Percentiles rank a stretch among this genome's conserved stretches.
phyloP scores from a whole-genome alignment of 2,888 invertebrate species.

The Ophion ellenae region DNA sequence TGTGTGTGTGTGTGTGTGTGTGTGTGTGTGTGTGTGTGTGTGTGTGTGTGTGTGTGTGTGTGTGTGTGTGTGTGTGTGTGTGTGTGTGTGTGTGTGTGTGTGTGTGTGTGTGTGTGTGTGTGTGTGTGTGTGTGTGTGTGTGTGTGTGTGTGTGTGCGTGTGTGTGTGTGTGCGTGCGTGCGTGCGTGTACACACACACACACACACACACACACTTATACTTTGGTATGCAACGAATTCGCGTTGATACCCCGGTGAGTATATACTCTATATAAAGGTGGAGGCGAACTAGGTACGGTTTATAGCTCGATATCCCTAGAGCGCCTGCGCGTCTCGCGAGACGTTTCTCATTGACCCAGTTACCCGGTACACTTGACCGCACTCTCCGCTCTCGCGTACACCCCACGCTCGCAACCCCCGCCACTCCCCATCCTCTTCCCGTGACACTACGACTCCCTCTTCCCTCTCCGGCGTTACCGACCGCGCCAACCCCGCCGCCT shows the following conservation, averaged over 20 bases:
- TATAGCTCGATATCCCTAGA: conserved; percentile 68
- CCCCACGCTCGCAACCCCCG: conserved; percentile 16
- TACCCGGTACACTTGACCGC: conserved; percentile 84
- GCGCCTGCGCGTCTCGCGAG: conserved; percentile 75
- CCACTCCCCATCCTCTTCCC: conserved; percentile 42
- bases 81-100: no score
- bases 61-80: no score
- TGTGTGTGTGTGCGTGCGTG: no score
- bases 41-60: no score
- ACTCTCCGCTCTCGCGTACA: conserved; percentile 71
- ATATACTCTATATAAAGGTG: conserved; percentile 47
- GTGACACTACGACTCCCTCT: no score
- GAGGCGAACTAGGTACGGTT: conserved; percentile 63
- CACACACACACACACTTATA: conserved; percentile 1
- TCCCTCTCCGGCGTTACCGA: no score
- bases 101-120: no score
- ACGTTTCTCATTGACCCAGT: conserved; percentile 82
- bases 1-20: no score
- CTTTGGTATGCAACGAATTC: conserved; percentile 26
- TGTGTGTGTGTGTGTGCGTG: no score
- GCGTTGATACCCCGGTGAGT: conserved; percentile 25
- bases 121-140: no score
- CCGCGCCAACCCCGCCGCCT: background rate
- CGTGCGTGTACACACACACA: no score
- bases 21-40: no score